These are phyloP conservation scores for Lepidothrix coronata DNA, from an alignment of 2,113 vertebrate genomes.

Conservation along the genomic window DNA sequence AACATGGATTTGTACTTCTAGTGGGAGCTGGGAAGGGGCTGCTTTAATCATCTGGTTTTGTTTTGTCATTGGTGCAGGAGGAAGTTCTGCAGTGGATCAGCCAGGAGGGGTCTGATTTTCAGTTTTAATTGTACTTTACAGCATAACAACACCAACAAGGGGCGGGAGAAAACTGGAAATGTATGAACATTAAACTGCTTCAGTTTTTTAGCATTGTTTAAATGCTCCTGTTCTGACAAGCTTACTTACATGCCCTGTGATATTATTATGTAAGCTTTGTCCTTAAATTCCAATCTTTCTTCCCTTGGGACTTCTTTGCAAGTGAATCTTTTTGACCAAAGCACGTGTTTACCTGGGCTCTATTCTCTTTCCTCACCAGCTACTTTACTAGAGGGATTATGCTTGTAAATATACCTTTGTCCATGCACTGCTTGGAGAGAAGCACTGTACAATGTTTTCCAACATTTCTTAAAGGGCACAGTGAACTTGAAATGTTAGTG, in stretches of 20 bases:
- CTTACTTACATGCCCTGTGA: background rate
- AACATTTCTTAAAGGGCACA: background rate
- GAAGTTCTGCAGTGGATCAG: background rate
- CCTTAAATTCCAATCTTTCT: background rate
- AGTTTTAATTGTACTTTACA: background rate
- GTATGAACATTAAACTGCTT: background rate
- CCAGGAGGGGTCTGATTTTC: background rate
- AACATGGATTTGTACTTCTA: background rate
- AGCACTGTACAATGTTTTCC: background rate
- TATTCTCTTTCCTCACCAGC: background rate
- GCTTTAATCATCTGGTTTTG: background rate
- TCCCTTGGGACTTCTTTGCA: background rate
- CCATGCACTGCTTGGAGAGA: background rate
- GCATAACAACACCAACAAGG: background rate
- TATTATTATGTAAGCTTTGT: background rate
- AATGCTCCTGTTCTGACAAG: background rate
- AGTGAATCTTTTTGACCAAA: background rate
- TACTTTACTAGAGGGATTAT: background rate
- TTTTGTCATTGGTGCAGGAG: background rate
- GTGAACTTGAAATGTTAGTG: slow-evolving; percentile 25
- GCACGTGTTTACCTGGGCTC: background rate
- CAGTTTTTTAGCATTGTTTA: background rate
- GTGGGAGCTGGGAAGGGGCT: background rate
- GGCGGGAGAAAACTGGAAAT: background rate
- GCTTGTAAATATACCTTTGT: background rate